A percentile compares a stretch with the other conserved stretches of the same genome.
phyloP scores from a whole-genome alignment of 2,797 vertebrate genomes.

The Miichthys miiuy region DNA sequence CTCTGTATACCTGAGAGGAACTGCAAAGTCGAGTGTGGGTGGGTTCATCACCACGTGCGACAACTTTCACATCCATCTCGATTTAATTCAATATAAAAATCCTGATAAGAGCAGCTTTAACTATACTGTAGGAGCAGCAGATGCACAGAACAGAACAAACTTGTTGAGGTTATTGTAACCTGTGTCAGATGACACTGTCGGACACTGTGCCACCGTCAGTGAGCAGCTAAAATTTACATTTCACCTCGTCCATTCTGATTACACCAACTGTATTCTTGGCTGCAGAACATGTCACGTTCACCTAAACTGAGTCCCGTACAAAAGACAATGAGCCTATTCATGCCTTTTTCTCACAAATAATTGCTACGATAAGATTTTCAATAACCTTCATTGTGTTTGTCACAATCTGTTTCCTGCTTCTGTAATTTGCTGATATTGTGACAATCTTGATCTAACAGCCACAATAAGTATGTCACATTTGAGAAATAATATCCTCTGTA shows the following conservation, averaged over 20 bases:
- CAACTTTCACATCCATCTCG: no score
- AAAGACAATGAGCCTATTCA: conserved; percentile 50
- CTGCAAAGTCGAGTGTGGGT: background rate
- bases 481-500: background rate
- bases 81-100: background rate
- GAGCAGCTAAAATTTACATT: conserved; percentile 36
- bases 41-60: background rate
- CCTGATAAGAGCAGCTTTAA: background rate
- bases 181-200: conserved; percentile 16
- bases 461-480: background rate
- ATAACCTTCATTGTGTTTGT: conserved; percentile 39
- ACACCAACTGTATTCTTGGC: conserved; percentile 38
- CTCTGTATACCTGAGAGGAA: no score
- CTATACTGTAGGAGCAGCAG: no score
- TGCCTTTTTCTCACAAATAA: conserved; percentile 37
- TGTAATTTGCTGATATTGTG: conserved; percentile 1
- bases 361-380: conserved; percentile 37
- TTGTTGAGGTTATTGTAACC: background rate
- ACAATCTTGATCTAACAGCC: conserved; percentile 12
- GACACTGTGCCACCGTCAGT: conserved; percentile 28
- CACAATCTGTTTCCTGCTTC: conserved; percentile 48
- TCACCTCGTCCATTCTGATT: conserved; percentile 31
- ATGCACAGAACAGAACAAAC: no score
- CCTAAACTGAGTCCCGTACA: conserved; percentile 17
- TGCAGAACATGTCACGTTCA: conserved; percentile 6